phyloP scores from a whole-genome alignment of 2,888 invertebrate species.

The Melanchra persicariae region DNA sequence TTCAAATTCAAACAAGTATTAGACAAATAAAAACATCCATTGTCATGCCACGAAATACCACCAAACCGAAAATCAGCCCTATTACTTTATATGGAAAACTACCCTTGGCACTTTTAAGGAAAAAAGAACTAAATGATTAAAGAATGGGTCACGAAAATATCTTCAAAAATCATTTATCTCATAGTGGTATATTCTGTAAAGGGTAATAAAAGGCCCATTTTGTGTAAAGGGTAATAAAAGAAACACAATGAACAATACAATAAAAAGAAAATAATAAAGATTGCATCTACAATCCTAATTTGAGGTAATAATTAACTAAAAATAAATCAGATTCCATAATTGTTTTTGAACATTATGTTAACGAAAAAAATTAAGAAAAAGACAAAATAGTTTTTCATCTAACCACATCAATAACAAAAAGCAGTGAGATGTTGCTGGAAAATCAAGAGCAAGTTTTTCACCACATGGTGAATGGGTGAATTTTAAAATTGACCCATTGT shows the following conservation, averaged over 20 bases:
- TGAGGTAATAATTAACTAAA: conserved; percentile 51
- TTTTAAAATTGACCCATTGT: no score
- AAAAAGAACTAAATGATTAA: no score
- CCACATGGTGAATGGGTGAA: no score
- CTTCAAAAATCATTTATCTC: no score
- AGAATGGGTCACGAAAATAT: no score
- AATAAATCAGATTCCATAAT: conserved; percentile 62
- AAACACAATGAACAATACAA: conserved; percentile 1
- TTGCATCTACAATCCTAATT: conserved; percentile 38
- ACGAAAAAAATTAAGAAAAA: conserved; percentile 7
- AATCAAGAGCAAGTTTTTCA: no score
- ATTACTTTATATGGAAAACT: no score
- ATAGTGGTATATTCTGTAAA: not conserved
- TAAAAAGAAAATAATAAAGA: conserved; percentile 19
- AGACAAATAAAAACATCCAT: not conserved
- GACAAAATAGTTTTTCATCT: not conserved
- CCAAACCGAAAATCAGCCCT: not conserved
- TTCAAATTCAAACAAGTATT: not conserved
- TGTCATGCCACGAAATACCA: not conserved
- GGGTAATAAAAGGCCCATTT: not conserved
- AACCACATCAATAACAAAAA: conserved; percentile 10
- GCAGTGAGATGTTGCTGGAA: no score
- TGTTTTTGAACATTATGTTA: conserved; percentile 21
- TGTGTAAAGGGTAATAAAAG: no score
- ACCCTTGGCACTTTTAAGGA: no score